Evolutionary conservation across 2,797 vertebrate species (phyloP), one percentile per base, ranked within the genome.

Genomic region (Takifugu ocellatus): DNA sequence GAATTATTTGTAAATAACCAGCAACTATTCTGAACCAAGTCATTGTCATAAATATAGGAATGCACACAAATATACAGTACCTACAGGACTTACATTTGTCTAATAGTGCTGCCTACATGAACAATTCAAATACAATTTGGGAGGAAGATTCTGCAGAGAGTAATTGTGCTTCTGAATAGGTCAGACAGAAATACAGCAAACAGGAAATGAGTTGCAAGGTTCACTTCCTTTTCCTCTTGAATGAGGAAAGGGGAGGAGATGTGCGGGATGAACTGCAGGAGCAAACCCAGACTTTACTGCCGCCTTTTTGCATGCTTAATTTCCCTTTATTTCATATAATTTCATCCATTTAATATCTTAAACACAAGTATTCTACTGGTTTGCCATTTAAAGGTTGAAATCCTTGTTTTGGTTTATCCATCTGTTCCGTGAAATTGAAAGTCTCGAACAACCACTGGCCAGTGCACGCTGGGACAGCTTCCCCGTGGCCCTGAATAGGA

Each of bases 181-280:
- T 62, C 51, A 72, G 63, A 72, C 56, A 58, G 58, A 77, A 83
- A 78, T 56, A 74, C 49, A 67, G 63, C 51, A 53, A 56, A 60
- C 73, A 77, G 85, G 84, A 89, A 84, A 69, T 51, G 36, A 60
- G 66, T 64, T 79, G 74, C 67, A 72, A 67, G 72, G 74, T 66
- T 60, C 17, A 59, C 80, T 80, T 85, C 85, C 84, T 81, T 70
- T 84, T 87, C 83, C 86, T 83, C 77, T 71, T 61, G 49, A 74
- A 54, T 9, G 44, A 71, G 73, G 64, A 75, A 71, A 44, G 11
- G 33, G 67, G 54, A 68, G 51, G 68, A 70, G 49, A 56, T 27
- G 17, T 9, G 27, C 62, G 49, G 51, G 48, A 29, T 10, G 43
- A 21, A 6, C 25, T 3, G 26, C 36, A 29, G 26, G 17, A 51